Conservation (phyloP, 2,113 vertebrate genomes). For the Actenoides lindsayi region DNA sequence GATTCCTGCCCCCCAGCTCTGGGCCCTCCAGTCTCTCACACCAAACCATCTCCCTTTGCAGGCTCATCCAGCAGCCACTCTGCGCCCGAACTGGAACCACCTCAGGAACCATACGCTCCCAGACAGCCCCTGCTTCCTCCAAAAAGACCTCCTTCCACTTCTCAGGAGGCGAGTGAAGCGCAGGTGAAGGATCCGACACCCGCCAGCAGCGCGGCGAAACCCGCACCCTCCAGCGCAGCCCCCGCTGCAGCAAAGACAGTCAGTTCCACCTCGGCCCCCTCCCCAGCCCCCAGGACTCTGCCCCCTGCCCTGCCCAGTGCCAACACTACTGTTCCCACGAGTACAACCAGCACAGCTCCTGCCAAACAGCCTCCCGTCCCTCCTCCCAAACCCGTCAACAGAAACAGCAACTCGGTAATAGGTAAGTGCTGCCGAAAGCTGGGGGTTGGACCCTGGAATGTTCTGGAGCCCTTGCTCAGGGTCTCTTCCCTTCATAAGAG, state of each 20-base stretch:
- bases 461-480: not conserved
- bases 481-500: not conserved
- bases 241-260: constrained; percentile 46
- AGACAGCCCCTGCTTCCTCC: constrained; percentile 88
- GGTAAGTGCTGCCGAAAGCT: constrained; percentile 77
- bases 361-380: constrained; percentile 91
- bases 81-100: constrained; percentile 75
- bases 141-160: constrained; percentile 86
- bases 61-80: constrained; percentile 83
- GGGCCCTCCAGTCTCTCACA: not conserved
- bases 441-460: not conserved
- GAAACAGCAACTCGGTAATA: constrained; percentile 88
- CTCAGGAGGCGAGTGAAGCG: constrained; percentile 77
- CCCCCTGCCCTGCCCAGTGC: constrained; percentile 71
- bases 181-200: constrained; percentile 42
- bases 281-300: constrained; percentile 80
- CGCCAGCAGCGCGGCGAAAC: constrained; percentile 20
- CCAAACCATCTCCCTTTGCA: constrained; percentile 38
- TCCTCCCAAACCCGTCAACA: constrained; percentile 92
- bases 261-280: constrained; percentile 60
- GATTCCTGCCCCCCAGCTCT: not conserved
- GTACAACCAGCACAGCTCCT: constrained; percentile 61
- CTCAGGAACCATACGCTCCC: constrained; percentile 79
- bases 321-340: constrained; percentile 70
- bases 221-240: constrained; percentile 50